phyloP scores from a whole-genome alignment of 2,797 vertebrate genomes.

The Lemur catta region DNA sequence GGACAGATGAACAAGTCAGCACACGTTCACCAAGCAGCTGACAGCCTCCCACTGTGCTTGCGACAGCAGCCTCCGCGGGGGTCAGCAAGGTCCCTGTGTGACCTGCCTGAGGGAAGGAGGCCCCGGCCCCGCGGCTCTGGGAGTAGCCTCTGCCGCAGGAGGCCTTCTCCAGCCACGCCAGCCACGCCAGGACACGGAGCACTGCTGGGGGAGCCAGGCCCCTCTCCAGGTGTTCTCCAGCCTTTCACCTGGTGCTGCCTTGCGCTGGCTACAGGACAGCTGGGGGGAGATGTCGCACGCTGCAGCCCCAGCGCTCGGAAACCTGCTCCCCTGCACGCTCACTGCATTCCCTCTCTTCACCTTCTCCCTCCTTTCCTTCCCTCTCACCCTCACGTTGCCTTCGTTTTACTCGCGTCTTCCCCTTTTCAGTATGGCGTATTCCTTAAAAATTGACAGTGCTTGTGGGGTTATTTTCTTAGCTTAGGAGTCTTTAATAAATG shows the following conservation, averaged over 20 bases:
- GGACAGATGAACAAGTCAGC: background rate
- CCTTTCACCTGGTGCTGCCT: background rate
- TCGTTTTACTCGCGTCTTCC: background rate
- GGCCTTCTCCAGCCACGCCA: background rate
- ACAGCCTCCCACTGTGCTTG: rapidly evolving
- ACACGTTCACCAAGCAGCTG: too few species aligned
- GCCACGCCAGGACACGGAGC: background rate
- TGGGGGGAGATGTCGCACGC: background rate
- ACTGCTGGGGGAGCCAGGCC: background rate
- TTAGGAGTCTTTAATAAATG: background rate
- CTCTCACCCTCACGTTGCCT: background rate
- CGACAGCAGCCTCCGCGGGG: too few species aligned
- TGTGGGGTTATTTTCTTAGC: background rate
- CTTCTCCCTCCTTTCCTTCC: background rate
- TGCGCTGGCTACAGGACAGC: background rate
- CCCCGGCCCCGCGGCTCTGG: background rate
- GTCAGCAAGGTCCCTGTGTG: too few species aligned
- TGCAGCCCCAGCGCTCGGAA: background rate
- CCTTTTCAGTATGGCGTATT: background rate
- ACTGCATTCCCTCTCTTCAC: background rate
- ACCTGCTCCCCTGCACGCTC: background rate
- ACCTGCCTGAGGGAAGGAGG: background rate
- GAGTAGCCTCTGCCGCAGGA: background rate
- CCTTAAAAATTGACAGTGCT: background rate
- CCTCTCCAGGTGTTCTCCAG: background rate